Evolutionary conservation across 2,797 vertebrate genomes (phyloP), one percentile per base, ranked within the genome.

Genomic region (Eidolon dupreanum): DNA sequence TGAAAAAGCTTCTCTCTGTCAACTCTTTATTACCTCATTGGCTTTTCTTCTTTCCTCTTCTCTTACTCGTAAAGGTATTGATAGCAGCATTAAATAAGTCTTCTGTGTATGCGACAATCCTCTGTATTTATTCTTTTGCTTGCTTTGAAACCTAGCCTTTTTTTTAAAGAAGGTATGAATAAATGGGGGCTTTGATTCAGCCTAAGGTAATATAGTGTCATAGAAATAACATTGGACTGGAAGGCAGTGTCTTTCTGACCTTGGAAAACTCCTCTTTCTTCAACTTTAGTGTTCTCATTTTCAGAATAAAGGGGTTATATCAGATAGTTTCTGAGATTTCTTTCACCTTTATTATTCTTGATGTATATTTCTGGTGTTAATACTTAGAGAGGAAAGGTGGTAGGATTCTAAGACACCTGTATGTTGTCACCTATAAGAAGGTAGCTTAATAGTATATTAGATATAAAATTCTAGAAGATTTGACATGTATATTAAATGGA

Each of bases 1-100:
- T 96, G 86, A 93, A 97, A 97, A 92, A 75, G 61, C 68, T 92
- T 90, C 83, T 78, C 94, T 75, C 68, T 79, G 90, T 95, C 90
- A 88, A 71, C 92, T 74, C 57, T 92, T 93, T 83, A 78, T 93
- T 91, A 68, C 51, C 28, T 84, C 73, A 6, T 43, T 93, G 86
- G 49, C 22, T 96, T 97, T 96, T 79, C 79, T 91, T 91, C 51
- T 90, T 92, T 49, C 66, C n/a, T 88, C 31, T 73, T 90, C 57
- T 91, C 57, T 78, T 78, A 61, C 17, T 93, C 55, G 19, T 78
- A 87, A 89, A 91, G 73, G 68, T 88, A 55, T 87, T 88, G 73
- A 85, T 65, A 74, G 55, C 36, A 75, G 43, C 68, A 38, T 78
- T 97, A 85, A 94, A 55, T 71, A 49, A 95, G 46, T 85, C 70